Evolutionary conservation across 2,797 vertebrate genomes (phyloP), one percentile per base, ranked within the genome.

Genomic region (Hylomyscus alleni): DNA sequence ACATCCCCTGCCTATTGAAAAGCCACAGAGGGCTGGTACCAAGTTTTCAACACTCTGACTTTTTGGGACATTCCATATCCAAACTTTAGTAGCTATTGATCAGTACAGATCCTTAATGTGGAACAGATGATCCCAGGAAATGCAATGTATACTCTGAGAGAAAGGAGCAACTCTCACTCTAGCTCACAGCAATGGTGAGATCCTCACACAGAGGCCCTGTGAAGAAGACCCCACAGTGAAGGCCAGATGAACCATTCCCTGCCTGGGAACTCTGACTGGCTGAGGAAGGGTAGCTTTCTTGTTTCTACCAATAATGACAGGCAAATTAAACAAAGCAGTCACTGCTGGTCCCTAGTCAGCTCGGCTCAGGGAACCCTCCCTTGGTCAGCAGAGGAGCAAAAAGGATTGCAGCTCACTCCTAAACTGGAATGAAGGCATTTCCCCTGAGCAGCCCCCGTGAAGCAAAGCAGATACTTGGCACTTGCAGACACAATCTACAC

Each of bases 181-280:
- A 4, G 20, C 31, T 40, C 40, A 37, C 4, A 2, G 67, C 12
- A 3, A 3, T 22, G 0, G 50, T 1, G 34, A 67, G 65, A 44
- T 17, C 52, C 19, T 24, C 15, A 62, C 4, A 11, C 10, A 3
- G 0, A 8, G 29, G 47, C 44, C 69, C 29, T 0, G 2, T 1
- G 4, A 19, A 47, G 52, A 15, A 44, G 31, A 31, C 29, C 34
- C 4, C 0, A 12, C 9, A 1, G 0, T 6, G 5, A 11, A 6
- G 19, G 15, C 69, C 2, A 14, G 4, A 60, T 37, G 34, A 20
- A 44, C 37, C 3, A 4, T 12, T 2, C 22, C 47, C 47, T 47
- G 20, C 60, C 69, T 19, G 11, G 69, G 76, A 31, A 37, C 8
- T 37, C 20, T 0, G 0, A 4, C 47, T 3, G 60, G 2, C 0